These are phyloP conservation scores for Patagioenas fasciata DNA, from an alignment of 2,113 vertebrate species.

Conservation along the genomic window DNA sequence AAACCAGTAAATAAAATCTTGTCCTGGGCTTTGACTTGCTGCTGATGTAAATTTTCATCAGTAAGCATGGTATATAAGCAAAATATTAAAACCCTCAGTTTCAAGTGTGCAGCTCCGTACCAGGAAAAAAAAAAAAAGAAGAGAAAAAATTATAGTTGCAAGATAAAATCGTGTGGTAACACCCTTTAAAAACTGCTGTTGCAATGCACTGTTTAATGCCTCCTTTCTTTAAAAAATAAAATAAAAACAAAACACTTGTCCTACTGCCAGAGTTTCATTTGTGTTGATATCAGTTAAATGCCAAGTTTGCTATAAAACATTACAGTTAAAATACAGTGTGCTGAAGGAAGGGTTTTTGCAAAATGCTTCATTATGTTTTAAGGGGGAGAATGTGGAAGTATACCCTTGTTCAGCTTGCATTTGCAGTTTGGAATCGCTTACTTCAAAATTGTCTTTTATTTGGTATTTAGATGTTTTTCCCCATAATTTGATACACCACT, in stretches of 20 bases:
- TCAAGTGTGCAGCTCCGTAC: background rate
- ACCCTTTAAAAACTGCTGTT: background rate
- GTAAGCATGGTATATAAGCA: background rate
- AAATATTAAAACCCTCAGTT: background rate
- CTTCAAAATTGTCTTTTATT: background rate
- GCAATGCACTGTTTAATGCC: background rate
- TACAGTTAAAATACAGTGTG: background rate
- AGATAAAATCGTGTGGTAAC: background rate
- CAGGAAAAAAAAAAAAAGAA: background rate
- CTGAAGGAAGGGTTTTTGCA: background rate
- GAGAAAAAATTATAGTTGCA: background rate
- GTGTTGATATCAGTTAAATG: background rate
- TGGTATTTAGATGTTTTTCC: background rate
- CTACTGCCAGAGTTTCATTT: background rate
- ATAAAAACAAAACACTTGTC: background rate
- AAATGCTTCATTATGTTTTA: background rate
- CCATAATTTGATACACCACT: background rate
- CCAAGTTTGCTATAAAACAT: constrained; percentile 21
- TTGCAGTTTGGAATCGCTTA: background rate
- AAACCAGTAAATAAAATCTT: background rate
- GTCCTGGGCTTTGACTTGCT: background rate
- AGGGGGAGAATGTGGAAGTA: background rate
- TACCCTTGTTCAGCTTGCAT: background rate
- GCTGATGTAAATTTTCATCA: background rate
- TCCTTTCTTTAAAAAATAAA: background rate